Evolutionary conservation across 1,140 invertebrate genomes (phyloP).

Genomic region (Belonocnema kinseyi): DNA sequence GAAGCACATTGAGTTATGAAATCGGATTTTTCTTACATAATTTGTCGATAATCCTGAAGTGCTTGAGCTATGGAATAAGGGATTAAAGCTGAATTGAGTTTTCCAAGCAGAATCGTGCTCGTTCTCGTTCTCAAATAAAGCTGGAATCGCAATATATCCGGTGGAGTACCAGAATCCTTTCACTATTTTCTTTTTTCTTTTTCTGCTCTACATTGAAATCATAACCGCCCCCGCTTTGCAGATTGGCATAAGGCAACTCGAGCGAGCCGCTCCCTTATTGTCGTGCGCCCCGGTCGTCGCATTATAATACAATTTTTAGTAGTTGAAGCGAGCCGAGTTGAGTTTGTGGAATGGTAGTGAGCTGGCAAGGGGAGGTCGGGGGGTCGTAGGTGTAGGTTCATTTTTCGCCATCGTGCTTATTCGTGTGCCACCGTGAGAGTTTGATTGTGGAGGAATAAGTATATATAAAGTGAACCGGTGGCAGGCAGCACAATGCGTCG

Average conservation of each 20-base stretch:
- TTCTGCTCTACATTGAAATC: constrained; percentile 65
- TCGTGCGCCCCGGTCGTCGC: constrained; percentile 59
- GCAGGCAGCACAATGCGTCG: constrained; percentile 69
- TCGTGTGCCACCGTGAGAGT: constrained; percentile 50
- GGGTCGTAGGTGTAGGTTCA: constrained; percentile 39
- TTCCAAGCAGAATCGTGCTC: constrained; percentile 8
- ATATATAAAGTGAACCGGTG: constrained; percentile 72
- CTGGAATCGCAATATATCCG: constrained; percentile 14
- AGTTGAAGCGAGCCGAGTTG: constrained; percentile 47
- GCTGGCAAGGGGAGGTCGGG: constrained; percentile 23
- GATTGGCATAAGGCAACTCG: constrained; percentile 75
- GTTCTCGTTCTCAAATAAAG: neutral
- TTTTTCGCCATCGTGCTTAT: constrained; percentile 33
- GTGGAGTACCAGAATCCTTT: constrained; percentile 33
- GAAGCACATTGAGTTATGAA: too few species aligned
- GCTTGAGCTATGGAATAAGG: neutral
- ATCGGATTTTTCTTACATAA: neutral
- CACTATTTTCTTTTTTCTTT: constrained; percentile 42
- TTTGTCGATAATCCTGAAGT: neutral
- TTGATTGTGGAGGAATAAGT: constrained; percentile 53
- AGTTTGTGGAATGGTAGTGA: constrained; percentile 37
- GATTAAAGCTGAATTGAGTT: constrained; percentile 18
- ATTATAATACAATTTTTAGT: constrained; percentile 75
- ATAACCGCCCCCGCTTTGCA: constrained; percentile 64
- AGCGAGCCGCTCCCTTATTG: constrained; percentile 64